phyloP scores from a whole-genome alignment of 2,797 vertebrate species.

The Hipposideros larvatus region DNA sequence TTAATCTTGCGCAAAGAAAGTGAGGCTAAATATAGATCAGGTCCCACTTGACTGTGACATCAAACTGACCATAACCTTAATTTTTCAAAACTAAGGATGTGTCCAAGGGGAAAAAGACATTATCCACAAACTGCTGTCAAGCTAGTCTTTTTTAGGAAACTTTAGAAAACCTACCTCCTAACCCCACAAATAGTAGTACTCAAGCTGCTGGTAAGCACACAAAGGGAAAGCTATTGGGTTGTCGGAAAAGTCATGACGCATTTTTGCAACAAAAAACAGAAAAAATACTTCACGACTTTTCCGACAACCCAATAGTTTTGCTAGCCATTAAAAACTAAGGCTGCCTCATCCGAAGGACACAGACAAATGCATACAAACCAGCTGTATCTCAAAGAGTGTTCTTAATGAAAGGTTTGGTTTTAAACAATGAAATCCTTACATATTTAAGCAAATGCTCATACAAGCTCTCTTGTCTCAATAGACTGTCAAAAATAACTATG shows the following conservation, averaged over 20 bases:
- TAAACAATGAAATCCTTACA: constrained; percentile 7
- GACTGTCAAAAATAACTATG: constrained; percentile 47
- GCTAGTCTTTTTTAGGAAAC: constrained; percentile 41
- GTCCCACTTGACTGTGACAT: constrained; percentile 24
- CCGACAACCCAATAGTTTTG: not conserved
- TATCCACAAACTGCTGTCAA: constrained; percentile 17
- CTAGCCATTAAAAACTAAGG: constrained; percentile 32
- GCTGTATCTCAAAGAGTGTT: not conserved
- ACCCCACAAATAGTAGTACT: constrained; percentile 51
- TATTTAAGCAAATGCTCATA: constrained; percentile 56
- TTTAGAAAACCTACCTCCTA: constrained; percentile 44
- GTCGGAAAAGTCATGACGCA: too few relatives aligned
- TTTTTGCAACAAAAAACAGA: too few relatives aligned
- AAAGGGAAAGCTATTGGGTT: not conserved
- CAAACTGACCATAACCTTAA: constrained; percentile 4
- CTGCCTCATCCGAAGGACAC: not conserved
- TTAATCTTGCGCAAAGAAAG: not conserved
- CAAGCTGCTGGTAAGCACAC: not conserved
- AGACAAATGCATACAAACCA: constrained; percentile 26
- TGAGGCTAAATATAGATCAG: not conserved
- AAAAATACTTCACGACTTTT: too few relatives aligned
- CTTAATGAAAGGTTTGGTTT: constrained; percentile 49
- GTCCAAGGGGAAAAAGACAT: not conserved
- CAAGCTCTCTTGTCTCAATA: constrained; percentile 34
- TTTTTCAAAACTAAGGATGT: constrained; percentile 39